Percentiles rank a stretch among this genome's conserved stretches.
Conservation (phyloP, 2,113 vertebrate genomes). For the Tachysurus fulvidraco region DNA sequence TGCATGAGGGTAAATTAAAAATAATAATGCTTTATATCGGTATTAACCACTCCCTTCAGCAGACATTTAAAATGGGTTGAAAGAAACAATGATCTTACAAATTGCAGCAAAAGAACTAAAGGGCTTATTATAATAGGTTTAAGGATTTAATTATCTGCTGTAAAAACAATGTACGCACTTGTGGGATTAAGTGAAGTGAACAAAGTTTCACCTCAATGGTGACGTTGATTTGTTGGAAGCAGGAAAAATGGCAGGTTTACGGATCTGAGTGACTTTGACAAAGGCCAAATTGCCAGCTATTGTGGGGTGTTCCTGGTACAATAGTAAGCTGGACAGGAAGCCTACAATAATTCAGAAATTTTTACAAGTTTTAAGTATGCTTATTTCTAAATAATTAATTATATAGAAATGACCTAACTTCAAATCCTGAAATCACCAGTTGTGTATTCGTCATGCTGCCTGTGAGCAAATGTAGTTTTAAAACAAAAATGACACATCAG, state of each 20-base stretch:
- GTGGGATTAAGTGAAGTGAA: not conserved
- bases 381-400: not conserved
- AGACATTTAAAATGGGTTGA: not conserved
- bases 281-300: no score
- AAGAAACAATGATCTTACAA: not conserved
- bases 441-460: not conserved
- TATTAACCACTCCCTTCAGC: not conserved
- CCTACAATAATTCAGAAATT: no score
- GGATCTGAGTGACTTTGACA: no score
- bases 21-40: not conserved
- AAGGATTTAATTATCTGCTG: not conserved
- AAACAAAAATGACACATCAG: not conserved
- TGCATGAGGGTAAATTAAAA: not conserved
- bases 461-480: not conserved
- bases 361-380: not conserved
- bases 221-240: no score
- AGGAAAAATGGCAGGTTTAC: no score
- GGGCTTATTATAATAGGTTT: not conserved
- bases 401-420: not conserved
- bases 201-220: no score
- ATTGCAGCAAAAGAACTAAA: not conserved
- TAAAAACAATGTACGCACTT: not conserved
- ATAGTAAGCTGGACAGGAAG: no score
- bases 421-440: not conserved
- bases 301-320: no score